Conservation (phyloP, 2,113 vertebrate genomes). For the Emydocephalus ijimae region DNA sequence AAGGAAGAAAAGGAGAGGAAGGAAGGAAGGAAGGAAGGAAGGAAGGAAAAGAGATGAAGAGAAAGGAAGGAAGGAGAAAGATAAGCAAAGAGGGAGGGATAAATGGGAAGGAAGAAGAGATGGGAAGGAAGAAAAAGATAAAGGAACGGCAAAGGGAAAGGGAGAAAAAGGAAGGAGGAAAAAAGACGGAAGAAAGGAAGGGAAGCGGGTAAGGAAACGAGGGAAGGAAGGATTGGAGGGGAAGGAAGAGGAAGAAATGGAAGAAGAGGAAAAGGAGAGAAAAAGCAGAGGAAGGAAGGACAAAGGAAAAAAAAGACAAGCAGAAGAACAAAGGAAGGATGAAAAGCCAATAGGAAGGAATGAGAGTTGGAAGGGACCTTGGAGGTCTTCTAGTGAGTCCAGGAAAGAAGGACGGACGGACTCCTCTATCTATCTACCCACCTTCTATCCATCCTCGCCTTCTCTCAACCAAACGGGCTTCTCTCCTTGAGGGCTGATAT, state of each 20-base stretch:
- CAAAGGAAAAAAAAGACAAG: not conserved
- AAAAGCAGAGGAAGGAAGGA: not conserved
- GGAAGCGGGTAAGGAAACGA: not conserved
- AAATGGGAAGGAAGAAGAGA: no score
- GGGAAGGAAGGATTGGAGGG: not conserved
- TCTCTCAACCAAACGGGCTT: not conserved
- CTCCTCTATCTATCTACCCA: not conserved
- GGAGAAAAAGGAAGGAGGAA: not conserved
- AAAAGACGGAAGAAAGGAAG: not conserved
- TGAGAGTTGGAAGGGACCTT: no score
- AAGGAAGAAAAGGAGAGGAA: no score
- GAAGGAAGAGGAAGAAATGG: not conserved
- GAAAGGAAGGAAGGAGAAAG: no score
- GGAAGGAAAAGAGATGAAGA: no score
- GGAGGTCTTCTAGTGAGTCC: no score
- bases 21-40: no score
- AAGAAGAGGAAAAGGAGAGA: not conserved
- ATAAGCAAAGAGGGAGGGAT: no score
- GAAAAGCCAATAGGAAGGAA: not conserved
- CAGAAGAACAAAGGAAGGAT: not conserved
- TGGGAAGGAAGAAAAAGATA: no score
- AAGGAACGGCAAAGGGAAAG: not conserved
- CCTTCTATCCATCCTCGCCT: not conserved
- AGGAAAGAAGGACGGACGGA: no score
- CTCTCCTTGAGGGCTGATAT: not conserved